Conservation (phyloP, 2,888 invertebrate genomes). For the Callimorpha dominula region DNA sequence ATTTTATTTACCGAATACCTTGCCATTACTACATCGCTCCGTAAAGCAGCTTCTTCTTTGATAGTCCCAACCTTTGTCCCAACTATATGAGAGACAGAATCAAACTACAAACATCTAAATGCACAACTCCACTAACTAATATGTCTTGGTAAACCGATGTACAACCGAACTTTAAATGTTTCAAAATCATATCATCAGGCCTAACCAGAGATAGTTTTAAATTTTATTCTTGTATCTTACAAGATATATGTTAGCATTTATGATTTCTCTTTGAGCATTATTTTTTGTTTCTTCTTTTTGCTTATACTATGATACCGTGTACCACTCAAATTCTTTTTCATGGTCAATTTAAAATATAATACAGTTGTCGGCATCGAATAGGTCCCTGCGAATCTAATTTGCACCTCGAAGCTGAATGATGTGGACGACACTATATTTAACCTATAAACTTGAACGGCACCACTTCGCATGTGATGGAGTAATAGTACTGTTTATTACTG, state of each 20-base stretch:
- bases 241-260: background rate
- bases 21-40: background rate
- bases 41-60: background rate
- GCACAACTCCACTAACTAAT: background rate
- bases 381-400: slow-evolving; percentile 80
- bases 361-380: slow-evolving; percentile 74
- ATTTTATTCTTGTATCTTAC: background rate
- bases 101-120: background rate
- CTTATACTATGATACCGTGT: slow-evolving; percentile 44
- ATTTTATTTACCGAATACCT: background rate
- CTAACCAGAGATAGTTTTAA: background rate
- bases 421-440: slow-evolving; percentile 33
- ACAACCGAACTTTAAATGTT: too few relatives aligned
- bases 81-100: background rate
- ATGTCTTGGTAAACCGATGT: too few relatives aligned
- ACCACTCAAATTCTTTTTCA: slow-evolving; percentile 77
- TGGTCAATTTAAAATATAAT: slow-evolving; percentile 85
- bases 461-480: background rate
- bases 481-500: background rate
- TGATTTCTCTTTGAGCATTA: background rate
- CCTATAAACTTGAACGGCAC: slow-evolving; percentile 1
- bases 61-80: background rate
- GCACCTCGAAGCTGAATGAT: slow-evolving; percentile 57
- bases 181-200: background rate
- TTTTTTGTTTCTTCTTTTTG: slow-evolving; percentile 23